A percentile compares a stretch with the other conserved stretches of the same genome.
phyloP scores from a whole-genome alignment of 2,797 vertebrate species.

The Okamejei kenojei region DNA sequence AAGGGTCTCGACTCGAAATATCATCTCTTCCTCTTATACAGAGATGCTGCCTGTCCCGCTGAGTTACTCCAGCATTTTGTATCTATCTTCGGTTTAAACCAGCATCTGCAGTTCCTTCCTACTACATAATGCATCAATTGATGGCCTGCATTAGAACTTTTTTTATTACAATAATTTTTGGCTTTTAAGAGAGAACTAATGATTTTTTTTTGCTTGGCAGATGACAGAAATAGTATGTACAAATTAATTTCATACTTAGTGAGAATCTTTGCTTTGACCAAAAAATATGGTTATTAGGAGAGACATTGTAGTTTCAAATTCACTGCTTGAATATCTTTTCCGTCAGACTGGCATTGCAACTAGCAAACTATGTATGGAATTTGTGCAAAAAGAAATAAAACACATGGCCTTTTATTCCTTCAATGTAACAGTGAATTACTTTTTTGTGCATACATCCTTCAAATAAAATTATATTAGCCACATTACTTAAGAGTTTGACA shows the following conservation, averaged over 20 bases:
- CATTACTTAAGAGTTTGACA: background rate
- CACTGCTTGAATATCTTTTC: constrained; percentile 44
- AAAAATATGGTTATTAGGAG: background rate
- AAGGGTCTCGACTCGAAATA: no score
- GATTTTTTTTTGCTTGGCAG: background rate
- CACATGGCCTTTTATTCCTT: background rate
- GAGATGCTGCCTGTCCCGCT: no score
- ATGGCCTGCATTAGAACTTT: no score
- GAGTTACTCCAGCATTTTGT: no score
- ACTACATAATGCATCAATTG: no score
- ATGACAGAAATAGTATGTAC: background rate
- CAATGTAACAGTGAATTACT: background rate
- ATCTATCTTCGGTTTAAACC: no score
- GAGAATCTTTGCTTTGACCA: background rate
- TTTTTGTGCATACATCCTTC: background rate
- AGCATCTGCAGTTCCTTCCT: no score
- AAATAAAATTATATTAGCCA: background rate
- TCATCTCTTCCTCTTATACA: no score
- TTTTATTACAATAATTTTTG: background rate
- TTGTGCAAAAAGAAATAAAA: background rate
- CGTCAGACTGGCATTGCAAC: constrained; percentile 69
- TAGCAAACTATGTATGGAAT: background rate
- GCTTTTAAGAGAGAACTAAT: background rate
- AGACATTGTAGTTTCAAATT: background rate
- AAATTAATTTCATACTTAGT: background rate